Evolutionary conservation across 2,797 vertebrate genomes (phyloP).

Genomic region (Coregonus suidteri): DNA sequence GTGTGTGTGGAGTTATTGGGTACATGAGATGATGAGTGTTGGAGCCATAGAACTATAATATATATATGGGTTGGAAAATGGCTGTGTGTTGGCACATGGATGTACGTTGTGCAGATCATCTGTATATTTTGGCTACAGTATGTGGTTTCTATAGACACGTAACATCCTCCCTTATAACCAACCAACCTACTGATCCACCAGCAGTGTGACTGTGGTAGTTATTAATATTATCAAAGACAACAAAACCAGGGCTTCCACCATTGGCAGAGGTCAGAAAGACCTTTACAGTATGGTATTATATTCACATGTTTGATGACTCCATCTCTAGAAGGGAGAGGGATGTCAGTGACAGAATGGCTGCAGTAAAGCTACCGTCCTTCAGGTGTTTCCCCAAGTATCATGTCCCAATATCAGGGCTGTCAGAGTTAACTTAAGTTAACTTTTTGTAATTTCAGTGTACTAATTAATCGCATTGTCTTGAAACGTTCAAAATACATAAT

Average conservation of each 20-base stretch:
- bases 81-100: neutral
- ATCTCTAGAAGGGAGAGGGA: neutral
- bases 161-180: neutral
- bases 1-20: slow-evolving; percentile 1
- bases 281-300: slow-evolving; percentile 9
- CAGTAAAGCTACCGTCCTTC: slow-evolving; percentile 6
- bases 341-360: neutral
- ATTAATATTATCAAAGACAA: slow-evolving; percentile 23
- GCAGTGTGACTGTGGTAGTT: slow-evolving; percentile 23
- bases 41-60: neutral
- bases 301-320: slow-evolving; percentile 4
- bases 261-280: slow-evolving; percentile 11
- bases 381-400: slow-evolving; percentile 7
- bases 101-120: neutral
- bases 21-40: neutral
- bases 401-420: neutral
- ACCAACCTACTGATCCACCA: slow-evolving; percentile 13
- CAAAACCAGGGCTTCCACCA: slow-evolving; percentile 26
- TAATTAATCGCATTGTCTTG: neutral
- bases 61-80: neutral
- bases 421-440: neutral
- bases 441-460: neutral
- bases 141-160: slow-evolving; percentile 3
- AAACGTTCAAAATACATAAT: neutral
- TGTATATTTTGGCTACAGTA: slow-evolving; percentile 8